Evolutionary conservation across 2,888 invertebrate genomes (phyloP), one percentile per base, ranked within the genome.

Genomic region (Gasteruption jaculator): DNA sequence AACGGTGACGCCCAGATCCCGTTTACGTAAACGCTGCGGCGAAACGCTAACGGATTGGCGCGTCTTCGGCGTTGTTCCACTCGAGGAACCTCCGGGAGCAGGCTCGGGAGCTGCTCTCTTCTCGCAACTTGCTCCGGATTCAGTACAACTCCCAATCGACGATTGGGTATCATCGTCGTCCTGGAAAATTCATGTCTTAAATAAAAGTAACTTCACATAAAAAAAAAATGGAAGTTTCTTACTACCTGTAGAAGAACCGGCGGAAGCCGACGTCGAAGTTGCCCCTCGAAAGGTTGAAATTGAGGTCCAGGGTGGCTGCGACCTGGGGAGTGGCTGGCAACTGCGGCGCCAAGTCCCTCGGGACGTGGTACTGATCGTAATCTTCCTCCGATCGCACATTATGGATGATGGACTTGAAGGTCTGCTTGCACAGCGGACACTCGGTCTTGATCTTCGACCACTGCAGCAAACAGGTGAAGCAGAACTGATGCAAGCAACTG

Each of bases 381-480:
- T 91, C 89, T 50, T 84, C 80, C 64, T 85, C 85, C 0, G 91
- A 87, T 53, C 86, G 81, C 3, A 94, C 88, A 78, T 91, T 93
- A 72, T 94, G 91, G 46, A 94, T 89, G 43, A 95, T 95, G 5
- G 87, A 86, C 57, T 84, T 86, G 69, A 95, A 95, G 3, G 82
- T 79, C 65, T 91, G 89, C 65, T 96, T 95, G 71, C 96, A 96
- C 1, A 96, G 74, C 0, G 96, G 96, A 70, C 94, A 94, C 63
- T 88, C 92, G 0, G 92, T 82, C 73, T 93, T 94, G 10, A 93
- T 86, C 77, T 90, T 92, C 41, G 93, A 92, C 95, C 95, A 96
- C 63, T 91, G 89, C 46, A 91, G 72, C 20, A 96, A 76, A 65
- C 95, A 96, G 51, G 83, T 85, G 66, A 93, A 95, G 69, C 95